Evolutionary conservation across 2,797 vertebrate species (phyloP), one percentile per base, ranked within the genome.

Genomic region (Phoebastria nigripes): DNA sequence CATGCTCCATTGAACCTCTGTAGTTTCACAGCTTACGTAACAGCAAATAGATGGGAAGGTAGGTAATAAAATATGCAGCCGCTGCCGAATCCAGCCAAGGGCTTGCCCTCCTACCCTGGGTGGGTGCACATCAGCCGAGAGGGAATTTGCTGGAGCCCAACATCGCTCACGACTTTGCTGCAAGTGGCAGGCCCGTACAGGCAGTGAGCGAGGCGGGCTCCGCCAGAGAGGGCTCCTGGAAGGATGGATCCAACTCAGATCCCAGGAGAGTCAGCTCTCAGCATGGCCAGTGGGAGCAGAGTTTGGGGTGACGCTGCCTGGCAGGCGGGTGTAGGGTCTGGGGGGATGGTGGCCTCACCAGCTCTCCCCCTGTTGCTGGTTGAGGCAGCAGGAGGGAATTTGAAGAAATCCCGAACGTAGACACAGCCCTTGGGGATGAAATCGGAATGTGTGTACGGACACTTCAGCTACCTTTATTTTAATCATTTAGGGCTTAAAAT

Each of bases 401-500:
- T 65, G 46, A 81, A 88, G 82, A 84, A 95, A 82, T 93, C 79
- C 74, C 9, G 0, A 71, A 35, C 0, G 1, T 26, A 85, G 74
- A 51, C 16, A 11, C 20, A 89, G 58, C 46, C 91, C 89, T 78
- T 18, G 33, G 56, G 72, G 69, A 91, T 81, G 65, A 91, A 95
- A 87, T 35, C 7, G 0, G 51, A 82, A 70, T 65, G 77, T 88
- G 82, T 71, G 55, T 63, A 72, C 4, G 65, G 96, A 95, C 92
- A 91, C 25, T 94, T 87, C 61, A 56, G 63, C 56, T 80, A 90
- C 92, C 90, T 97, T 95, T 96, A 96, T 95, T 96, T 96, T 93
- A 96, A 96, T 95, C 93, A 96, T 78, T 95, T 90, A 85, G 79
- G 67, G 49, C 78, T 96, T 97, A 95, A 96, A 96, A 97, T 97